Conservation (phyloP, 2,888 invertebrate species). For the Acanthosepion pharaonis region DNA sequence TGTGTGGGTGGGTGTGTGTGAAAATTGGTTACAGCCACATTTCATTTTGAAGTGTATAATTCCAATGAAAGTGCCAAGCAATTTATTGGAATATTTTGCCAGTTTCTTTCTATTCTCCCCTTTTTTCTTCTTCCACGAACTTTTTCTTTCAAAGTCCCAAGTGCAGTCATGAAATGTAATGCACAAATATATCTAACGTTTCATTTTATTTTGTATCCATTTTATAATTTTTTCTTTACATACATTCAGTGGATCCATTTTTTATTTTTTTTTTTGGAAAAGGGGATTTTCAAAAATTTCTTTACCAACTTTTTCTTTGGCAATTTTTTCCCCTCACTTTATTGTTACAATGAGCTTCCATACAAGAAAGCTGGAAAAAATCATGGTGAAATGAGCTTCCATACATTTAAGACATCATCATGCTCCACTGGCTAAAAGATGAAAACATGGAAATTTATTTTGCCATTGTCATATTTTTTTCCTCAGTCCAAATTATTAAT, state of each 20-base stretch:
- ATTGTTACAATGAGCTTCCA: constrained; percentile 33
- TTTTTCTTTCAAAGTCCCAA: neutral
- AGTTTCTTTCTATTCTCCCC: no score
- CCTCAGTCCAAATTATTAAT: neutral
- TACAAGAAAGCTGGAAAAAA: neutral
- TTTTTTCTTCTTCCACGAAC: neutral
- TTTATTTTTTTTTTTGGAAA: neutral
- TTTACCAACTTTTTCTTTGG: neutral
- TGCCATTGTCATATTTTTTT: neutral
- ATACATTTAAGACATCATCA: neutral
- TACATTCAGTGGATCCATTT: neutral
- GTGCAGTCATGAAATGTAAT: neutral
- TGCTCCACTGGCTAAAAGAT: constrained; percentile 8
- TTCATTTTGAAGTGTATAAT: no score
- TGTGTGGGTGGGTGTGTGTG: no score
- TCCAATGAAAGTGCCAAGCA: neutral
- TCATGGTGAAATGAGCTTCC: neutral
- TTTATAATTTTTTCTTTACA: neutral
- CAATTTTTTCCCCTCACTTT: neutral
- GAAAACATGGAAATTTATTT: neutral
- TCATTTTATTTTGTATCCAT: neutral
- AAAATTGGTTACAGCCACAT: neutral
- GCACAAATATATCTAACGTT: neutral
- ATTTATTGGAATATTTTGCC: neutral
- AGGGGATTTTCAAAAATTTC: neutral